Base-by-base conservation (phyloP, 2,888 invertebrate genomes). In the Microplitis manilae region DNA sequence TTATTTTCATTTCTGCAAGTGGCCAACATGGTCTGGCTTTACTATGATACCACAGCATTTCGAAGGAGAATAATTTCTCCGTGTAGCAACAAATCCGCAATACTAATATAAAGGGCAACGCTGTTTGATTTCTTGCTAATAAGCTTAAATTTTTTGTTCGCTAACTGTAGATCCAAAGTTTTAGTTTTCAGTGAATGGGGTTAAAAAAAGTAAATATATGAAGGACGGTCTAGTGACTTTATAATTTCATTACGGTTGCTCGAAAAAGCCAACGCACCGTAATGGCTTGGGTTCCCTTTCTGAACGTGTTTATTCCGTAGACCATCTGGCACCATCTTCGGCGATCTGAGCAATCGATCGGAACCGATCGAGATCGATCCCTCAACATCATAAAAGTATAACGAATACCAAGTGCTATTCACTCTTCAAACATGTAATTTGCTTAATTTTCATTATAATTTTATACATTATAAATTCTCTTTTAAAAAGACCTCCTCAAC, bases 321-420 rank as follows among this genome's bases (percentile, higher is more conserved):
- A 84, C 89, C 89, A 89, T 89, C 89, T 89, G 89, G 86, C 85
- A 86, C 84, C 83, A 84, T 87, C 86, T 84, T 77, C 77, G 73
- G 81, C 81, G 83, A 85, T 84, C 82, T 85, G 84, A 84, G 83
- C 84, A 81, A 83, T 85, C 84, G 83, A 83, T 83, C 85, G 80
- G 79, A 78, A 77, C 77, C 78, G 79, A 79, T 80, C 79, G 77
- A 80, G 76, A 79, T 76, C 71, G 80, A 81, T 78, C 77, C 71
- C 73, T 75, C 76, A 76, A 64, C 75, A 79, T 15, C 5, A 60
- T 59, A 71, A 50, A 38, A 17, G 50, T 50, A 50, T 30, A 39
- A 40, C 64, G 17, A 72, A 72, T 72, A 30, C 64, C 39, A 72
- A 72, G 72, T 72, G 72, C 20, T 64, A n/a, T 62, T 62, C 20